A percentile compares a stretch with the other conserved stretches of the same genome.
Conservation (phyloP, 2,797 vertebrate genomes). For the Loriculus beryllinus region DNA sequence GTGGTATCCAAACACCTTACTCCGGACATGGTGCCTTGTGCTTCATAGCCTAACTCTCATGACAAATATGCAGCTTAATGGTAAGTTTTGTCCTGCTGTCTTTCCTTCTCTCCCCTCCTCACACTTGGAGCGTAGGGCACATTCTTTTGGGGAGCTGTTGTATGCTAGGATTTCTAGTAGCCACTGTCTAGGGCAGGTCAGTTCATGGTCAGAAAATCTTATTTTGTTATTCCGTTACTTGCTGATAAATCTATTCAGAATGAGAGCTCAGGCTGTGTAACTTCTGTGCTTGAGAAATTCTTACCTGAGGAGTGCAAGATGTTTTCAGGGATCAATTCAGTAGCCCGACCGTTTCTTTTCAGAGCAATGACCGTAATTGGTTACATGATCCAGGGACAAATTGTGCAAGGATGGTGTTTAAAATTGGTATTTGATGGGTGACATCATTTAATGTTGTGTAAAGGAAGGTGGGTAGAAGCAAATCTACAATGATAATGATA, state of each 20-base stretch:
- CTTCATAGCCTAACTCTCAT: conserved; percentile 97
- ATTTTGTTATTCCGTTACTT: neutral
- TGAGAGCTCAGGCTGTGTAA: neutral
- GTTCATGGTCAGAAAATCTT: neutral
- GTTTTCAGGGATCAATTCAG: neutral
- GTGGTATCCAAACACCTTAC: conserved; percentile 96
- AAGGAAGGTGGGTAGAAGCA: neutral
- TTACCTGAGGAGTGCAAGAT: neutral
- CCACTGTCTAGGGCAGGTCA: neutral
- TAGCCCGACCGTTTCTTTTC: neutral
- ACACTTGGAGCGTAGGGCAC: neutral
- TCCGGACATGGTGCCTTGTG: conserved; percentile 97
- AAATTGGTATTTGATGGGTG: neutral
- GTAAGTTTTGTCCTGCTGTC: conserved; percentile 77
- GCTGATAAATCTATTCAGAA: neutral
- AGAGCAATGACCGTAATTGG: neutral
- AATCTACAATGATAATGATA: neutral
- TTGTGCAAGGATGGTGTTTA: neutral
- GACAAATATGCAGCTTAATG: conserved; percentile 94
- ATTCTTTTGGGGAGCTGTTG: neutral
- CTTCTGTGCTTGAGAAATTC: neutral
- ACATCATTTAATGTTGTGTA: neutral
- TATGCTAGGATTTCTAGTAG: neutral
- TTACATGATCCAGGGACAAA: neutral
- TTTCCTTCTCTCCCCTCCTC: neutral